These are phyloP conservation scores for Sebastes iracundus DNA, from an alignment of 2,797 vertebrate species.

Conservation along the genomic window DNA sequence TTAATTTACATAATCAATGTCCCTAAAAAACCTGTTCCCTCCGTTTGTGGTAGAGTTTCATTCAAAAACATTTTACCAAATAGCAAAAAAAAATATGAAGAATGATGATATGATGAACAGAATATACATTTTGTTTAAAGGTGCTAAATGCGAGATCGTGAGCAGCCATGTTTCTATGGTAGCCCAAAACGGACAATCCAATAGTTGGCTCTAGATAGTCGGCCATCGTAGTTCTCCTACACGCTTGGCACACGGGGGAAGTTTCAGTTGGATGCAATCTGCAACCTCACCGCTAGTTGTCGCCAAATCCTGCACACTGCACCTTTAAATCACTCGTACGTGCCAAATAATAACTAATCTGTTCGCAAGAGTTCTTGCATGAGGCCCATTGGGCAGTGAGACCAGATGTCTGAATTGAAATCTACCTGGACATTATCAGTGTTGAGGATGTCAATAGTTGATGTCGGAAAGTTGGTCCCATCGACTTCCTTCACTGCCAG, in stretches of 20 bases:
- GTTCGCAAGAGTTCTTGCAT: not conserved
- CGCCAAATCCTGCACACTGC: not conserved
- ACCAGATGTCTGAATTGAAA: not conserved
- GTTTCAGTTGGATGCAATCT: not conserved
- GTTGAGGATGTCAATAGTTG: constrained; percentile 83
- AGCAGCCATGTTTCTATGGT: not conserved
- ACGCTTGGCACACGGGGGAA: not conserved
- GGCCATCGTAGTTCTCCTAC: not conserved
- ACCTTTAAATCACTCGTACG: not conserved
- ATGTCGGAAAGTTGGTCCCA: constrained; percentile 78
- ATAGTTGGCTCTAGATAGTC: not conserved
- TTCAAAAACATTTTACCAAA: not conserved
- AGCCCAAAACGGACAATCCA: not conserved
- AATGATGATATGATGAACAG: not conserved
- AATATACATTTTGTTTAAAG: not conserved
- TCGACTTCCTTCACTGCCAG: constrained; percentile 86
- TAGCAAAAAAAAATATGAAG: not conserved
- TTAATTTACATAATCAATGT: not conserved
- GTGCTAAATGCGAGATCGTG: not conserved
- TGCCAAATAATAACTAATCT: not conserved
- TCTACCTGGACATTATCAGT: constrained; percentile 85
- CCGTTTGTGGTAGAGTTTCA: not conserved
- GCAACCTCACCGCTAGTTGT: not conserved
- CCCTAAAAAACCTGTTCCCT: not conserved
- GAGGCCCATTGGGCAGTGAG: not conserved